Evolutionary conservation across 2,888 invertebrate species (phyloP).

Genomic region (Sympetrum striolatum): DNA sequence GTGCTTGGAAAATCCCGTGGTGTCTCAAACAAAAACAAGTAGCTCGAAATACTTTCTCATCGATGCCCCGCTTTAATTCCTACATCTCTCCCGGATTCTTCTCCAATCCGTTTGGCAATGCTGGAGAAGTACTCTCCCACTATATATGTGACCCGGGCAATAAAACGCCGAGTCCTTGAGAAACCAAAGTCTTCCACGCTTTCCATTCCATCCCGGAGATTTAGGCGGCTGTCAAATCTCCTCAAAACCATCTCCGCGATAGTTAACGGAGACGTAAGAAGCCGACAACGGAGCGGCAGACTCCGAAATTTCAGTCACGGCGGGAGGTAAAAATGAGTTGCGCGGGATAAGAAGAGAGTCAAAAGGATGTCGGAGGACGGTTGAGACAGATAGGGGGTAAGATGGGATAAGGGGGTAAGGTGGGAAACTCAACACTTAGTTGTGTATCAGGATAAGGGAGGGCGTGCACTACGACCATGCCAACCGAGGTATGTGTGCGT

Average conservation of each 20-base stretch:
- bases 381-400: not conserved
- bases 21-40: too few species aligned
- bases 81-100: not conserved
- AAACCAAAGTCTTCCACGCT: not conserved
- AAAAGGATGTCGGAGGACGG: not conserved
- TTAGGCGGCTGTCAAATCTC: not conserved
- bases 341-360: not conserved
- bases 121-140: not conserved
- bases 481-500: slow-evolving; percentile 1
- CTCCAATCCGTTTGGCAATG: not conserved
- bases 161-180: not conserved
- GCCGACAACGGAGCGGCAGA: not conserved
- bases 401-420: not conserved
- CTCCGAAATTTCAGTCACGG: not conserved
- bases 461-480: not conserved
- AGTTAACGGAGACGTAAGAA: not conserved
- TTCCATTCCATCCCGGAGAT: not conserved
- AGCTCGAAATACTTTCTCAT: not conserved
- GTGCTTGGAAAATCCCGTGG: too few species aligned
- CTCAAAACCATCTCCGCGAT: not conserved
- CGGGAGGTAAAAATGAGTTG: not conserved
- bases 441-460: not conserved
- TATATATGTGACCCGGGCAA: not conserved
- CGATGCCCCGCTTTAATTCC: not conserved
- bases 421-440: not conserved